Percentiles rank a stretch among this genome's conserved stretches.
phyloP scores from a whole-genome alignment of 2,113 vertebrate genomes.

The Hyaena hyaena region DNA sequence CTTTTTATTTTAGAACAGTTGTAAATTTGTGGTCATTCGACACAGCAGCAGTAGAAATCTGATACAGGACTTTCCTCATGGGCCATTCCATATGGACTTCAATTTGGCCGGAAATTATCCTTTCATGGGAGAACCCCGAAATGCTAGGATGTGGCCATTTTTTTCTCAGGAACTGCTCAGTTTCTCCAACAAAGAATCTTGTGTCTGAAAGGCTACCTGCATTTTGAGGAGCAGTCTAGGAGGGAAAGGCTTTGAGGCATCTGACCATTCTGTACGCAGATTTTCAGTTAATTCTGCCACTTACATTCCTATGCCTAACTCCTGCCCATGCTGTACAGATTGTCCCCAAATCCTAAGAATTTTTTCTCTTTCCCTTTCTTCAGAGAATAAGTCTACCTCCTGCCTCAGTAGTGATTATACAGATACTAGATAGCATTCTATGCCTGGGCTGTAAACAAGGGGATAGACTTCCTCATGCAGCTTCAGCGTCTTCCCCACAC shows the following conservation, averaged over 20 bases:
- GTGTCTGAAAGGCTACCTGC: not conserved
- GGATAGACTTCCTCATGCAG: not conserved
- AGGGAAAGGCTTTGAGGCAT: not conserved
- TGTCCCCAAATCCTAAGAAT: not conserved
- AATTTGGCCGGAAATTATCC: not conserved
- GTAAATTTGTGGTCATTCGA: not conserved
- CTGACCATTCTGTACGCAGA: not conserved
- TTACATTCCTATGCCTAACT: not conserved
- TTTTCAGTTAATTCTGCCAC: not conserved
- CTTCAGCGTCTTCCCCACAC: not conserved
- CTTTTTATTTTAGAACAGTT: slow-evolving; percentile 6
- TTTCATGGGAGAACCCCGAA: not conserved
- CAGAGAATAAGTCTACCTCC: not conserved
- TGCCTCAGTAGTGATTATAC: not conserved
- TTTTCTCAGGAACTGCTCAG: not conserved
- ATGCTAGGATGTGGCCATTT: not conserved
- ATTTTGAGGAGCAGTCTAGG: not conserved
- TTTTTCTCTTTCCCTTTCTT: not conserved
- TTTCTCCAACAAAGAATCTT: not conserved
- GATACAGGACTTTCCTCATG: not conserved
- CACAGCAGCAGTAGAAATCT: not conserved
- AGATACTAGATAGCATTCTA: not conserved
- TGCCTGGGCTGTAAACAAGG: not conserved
- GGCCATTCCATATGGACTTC: not conserved
- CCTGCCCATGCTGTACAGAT: not conserved